Base-by-base conservation (phyloP, 2,797 vertebrate genomes). In the Gymnopithys bicolor region DNA sequence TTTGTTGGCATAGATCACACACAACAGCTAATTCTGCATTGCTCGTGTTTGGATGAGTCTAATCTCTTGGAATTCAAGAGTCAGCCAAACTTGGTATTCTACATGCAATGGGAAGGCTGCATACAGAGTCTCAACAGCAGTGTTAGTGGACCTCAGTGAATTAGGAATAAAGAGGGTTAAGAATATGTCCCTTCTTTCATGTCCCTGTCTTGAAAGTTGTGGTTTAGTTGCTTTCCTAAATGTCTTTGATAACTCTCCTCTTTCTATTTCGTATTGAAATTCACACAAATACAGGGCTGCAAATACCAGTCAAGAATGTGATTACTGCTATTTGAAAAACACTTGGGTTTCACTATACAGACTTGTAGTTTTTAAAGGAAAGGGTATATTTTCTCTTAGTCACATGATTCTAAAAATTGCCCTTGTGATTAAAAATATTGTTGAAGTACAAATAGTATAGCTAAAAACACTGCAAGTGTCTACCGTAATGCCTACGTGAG, bases 1-100 rank as follows among this genome's bases (percentile, higher is more conserved):
- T 94, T 84, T 84, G 39, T 76, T 86, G 85, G 62, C 76, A 87
- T 22, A 84, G 63, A 77, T 77, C 48, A 84, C n/a, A 74, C 10
- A 49, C 1, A 11, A 33, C 74, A 92, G 45, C 41, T 93, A 87
- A 94, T 77, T 87, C 46, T 83, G 27, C n/a, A 71, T 30, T 66
- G 49, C 13, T 85, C 73, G 83, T 94, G 4, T 93, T 78, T 84
- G 82, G 69, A 76, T 58, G 60, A 68, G 19, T 67, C 37, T 83
- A 77, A 86, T 62, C 79, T 89, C 45, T 28, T 49, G 76, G 82
- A 86, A 93, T 83, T 89, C 51, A 69, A 62, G 35, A 93, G 70
- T 79, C 62, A 79, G 84, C 9, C 86, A 84, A 24, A 84, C 24
- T 69, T 2, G 0, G 23, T 78, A 41, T 21, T 21, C 37, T 23